phyloP scores from a whole-genome alignment of 2,113 vertebrate genomes.

The Enhydra lutris region DNA sequence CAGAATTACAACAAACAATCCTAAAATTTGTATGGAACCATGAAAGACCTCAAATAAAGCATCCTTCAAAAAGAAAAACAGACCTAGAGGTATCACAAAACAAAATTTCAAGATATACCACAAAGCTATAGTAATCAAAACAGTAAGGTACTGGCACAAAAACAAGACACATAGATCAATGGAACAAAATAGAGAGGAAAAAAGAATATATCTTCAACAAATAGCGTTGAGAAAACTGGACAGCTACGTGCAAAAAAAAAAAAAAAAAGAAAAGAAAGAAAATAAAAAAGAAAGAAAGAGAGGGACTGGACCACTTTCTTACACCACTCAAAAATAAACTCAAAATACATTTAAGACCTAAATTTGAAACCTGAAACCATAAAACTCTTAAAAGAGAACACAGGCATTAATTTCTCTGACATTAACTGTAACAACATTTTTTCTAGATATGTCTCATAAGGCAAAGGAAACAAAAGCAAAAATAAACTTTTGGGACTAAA shows the following conservation, averaged over 20 bases:
- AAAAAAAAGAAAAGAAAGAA: too few species aligned
- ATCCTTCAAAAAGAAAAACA: background rate
- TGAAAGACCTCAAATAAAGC: background rate
- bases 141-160: background rate
- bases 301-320: background rate
- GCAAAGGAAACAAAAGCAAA: background rate
- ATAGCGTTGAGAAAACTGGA: background rate
- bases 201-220: background rate
- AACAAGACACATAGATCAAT: background rate
- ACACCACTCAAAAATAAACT: background rate
- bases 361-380: background rate
- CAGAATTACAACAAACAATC: background rate
- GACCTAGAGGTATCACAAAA: background rate
- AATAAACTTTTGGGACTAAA: background rate
- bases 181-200: background rate
- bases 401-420: background rate
- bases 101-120: background rate
- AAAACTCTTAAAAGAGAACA: background rate
- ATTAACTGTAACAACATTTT: background rate
- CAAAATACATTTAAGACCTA: background rate
- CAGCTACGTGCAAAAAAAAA: background rate
- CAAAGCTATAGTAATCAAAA: background rate
- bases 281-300: fast-evolving
- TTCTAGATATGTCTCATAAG: background rate
- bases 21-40: background rate